Base-by-base conservation (phyloP, 2,888 invertebrate species). In the Epinotia nisella region DNA sequence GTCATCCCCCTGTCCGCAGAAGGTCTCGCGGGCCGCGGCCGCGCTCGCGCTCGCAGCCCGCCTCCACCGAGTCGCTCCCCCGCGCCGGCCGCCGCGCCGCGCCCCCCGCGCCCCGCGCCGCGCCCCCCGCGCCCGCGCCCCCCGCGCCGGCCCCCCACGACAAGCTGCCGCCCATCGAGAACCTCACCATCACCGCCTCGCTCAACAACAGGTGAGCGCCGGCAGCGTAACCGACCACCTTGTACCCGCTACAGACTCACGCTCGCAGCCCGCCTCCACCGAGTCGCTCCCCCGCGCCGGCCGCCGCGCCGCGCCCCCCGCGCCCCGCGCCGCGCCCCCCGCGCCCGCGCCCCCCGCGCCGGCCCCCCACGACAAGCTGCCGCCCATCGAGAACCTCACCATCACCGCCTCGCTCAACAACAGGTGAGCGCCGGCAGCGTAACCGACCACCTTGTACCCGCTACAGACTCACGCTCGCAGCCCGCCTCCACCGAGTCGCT, bases 1-100 rank as follows among this genome's bases (percentile, higher is more conserved):
- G 10, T 0, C 11, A 11, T 53, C 19, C 35, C 11, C 17, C 61
- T 11, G n/a, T 13, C 79, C 85, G 84, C 65, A 86, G 86, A 51
- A 85, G 84, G 66, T 77, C 82, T 2, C 84, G 86, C 53, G 80
- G 76, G 0, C 85, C 86, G 0, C 85, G 91, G 0, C 92, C 91
- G 0, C 88, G 93, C 0, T 93, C 93, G 3, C 88, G 90, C 21
- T 93, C 93, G 0, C 92, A 93, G 76, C 92, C 93, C 0, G 80
- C 88, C 0, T 88, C 87, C 0, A 87, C 85, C 78, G 91, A 91
- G 4, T 89, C 90, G 0, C 76, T 85, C 0, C 90, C 90, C 68
- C 87, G 83, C 69, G 87, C 88, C 0, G 78, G 89, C 0, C 81
- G 91, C 1, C 87, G 89, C 75, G 90, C 90, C 0, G 90, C 91